Percentiles rank a stretch among this genome's conserved stretches.
Evolutionary conservation across 2,888 invertebrate genomes (phyloP).

Genomic region (Drepana falcataria): DNA sequence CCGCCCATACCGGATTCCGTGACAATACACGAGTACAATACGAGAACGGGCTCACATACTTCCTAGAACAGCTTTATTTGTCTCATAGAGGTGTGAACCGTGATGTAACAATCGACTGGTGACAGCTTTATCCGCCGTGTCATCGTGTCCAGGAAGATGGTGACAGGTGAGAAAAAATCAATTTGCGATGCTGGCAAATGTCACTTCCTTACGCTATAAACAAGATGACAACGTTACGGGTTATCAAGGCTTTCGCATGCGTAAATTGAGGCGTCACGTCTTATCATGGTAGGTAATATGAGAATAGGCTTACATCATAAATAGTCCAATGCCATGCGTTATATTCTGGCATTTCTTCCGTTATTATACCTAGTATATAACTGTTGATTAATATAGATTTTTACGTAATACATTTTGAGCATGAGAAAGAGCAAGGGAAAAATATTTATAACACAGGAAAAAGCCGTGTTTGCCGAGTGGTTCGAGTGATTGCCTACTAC

Average conservation of each 20-base stretch:
- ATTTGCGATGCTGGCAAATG: slow-evolving; percentile 15
- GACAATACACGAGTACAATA: slow-evolving; percentile 9
- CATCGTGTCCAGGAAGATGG: slow-evolving; percentile 34
- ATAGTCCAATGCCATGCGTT: background rate
- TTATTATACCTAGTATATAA: too few species aligned
- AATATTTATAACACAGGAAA: too few species aligned
- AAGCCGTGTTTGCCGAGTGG: too few species aligned
- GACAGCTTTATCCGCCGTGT: slow-evolving; percentile 30
- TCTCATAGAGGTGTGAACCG: slow-evolving; percentile 25
- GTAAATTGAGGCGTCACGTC: background rate
- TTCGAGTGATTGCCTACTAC: too few species aligned
- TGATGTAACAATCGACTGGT: slow-evolving; percentile 22
- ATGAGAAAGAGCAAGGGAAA: too few species aligned
- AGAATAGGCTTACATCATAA: background rate
- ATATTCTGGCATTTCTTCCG: too few species aligned
- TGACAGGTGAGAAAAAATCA: slow-evolving; percentile 16
- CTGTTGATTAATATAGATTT: too few species aligned
- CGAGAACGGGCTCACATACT: slow-evolving; percentile 12
- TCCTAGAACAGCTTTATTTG: slow-evolving; percentile 25
- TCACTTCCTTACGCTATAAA: slow-evolving; percentile 19
- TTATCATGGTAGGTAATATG: background rate
- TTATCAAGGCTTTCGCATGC: slow-evolving; percentile 9
- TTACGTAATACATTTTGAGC: too few species aligned
- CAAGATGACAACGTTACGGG: background rate
- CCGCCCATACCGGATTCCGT: slow-evolving; percentile 17